Percentiles rank a stretch among this genome's conserved stretches.
These are phyloP conservation scores for Limonius californicus DNA, from an alignment of 1,140 invertebrate genomes.

Conservation along the genomic window DNA sequence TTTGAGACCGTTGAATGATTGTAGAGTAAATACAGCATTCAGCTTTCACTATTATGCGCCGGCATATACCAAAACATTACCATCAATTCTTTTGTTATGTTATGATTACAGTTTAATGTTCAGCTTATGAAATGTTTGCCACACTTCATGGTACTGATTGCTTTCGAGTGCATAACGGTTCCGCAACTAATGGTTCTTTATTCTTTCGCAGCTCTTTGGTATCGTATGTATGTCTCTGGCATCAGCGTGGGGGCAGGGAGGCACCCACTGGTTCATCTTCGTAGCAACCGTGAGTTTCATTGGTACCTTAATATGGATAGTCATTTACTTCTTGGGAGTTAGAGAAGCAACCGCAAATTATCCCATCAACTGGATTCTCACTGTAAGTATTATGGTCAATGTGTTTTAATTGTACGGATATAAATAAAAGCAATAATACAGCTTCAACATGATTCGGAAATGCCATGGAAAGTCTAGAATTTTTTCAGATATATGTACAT, in stretches of 20 bases:
- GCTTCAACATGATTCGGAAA: too few relatives aligned
- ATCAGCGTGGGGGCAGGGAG: constrained; percentile 59
- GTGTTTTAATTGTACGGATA: too few relatives aligned
- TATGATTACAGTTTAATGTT: too few relatives aligned
- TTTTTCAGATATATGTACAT: too few relatives aligned
- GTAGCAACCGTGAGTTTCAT: constrained; percentile 78
- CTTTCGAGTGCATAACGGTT: constrained; percentile 69
- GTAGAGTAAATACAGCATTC: too few relatives aligned
- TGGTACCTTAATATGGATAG: constrained; percentile 72
- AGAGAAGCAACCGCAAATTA: constrained; percentile 67
- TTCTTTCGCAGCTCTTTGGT: constrained; percentile 34
- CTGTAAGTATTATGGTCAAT: constrained; percentile 73
- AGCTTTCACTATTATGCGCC: too few relatives aligned
- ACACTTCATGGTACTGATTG: constrained; percentile 19
- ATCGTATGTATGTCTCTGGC: constrained; percentile 46
- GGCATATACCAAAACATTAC: too few relatives aligned
- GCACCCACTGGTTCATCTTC: constrained; percentile 79
- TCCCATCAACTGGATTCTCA: constrained; percentile 79
- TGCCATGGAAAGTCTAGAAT: too few relatives aligned
- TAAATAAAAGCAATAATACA: too few relatives aligned
- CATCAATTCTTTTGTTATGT: too few relatives aligned
- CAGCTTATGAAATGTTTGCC: too few relatives aligned
- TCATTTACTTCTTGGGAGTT: constrained; percentile 75
- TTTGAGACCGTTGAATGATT: too few relatives aligned
- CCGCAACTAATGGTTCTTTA: constrained; percentile 60